phyloP scores from a whole-genome alignment of 2,113 vertebrate species.

The Ictidomys tridecemlineatus region DNA sequence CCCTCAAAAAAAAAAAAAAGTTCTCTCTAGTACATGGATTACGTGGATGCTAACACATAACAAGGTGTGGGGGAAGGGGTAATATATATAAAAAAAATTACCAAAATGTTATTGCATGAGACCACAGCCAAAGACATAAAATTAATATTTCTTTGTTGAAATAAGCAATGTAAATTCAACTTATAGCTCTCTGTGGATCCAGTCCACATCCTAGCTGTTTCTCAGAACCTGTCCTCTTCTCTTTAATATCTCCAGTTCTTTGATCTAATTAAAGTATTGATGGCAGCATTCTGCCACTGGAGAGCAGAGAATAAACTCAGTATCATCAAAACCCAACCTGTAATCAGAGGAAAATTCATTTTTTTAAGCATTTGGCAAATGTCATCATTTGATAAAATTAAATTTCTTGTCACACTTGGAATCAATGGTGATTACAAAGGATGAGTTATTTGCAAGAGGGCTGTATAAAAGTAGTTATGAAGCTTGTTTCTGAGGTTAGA shows the following conservation, averaged over 20 bases:
- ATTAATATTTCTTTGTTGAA: conserved; percentile 23
- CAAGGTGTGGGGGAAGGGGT: no score
- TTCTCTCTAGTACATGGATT: no score
- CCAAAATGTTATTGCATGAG: neutral
- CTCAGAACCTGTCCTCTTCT: conserved; percentile 10
- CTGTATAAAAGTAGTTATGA: conserved; percentile 66
- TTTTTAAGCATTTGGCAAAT: conserved; percentile 45
- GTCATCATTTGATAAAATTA: conserved; percentile 55
- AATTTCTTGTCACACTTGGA: conserved; percentile 74
- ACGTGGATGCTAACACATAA: no score
- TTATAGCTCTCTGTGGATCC: neutral
- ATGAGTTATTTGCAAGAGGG: conserved; percentile 80
- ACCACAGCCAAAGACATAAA: neutral
- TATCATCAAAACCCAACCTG: conserved; percentile 57
- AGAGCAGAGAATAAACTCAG: conserved; percentile 65
- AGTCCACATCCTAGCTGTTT: neutral
- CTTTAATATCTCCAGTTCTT: neutral
- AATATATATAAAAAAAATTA: no score
- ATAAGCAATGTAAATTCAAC: neutral
- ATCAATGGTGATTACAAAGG: conserved; percentile 80
- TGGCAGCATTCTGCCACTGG: neutral
- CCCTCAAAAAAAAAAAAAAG: no score
- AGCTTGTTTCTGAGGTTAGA: conserved; percentile 82
- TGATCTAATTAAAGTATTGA: conserved; percentile 39
- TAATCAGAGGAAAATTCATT: conserved; percentile 79